Base-by-base conservation (phyloP, 2,113 vertebrate species). In the Apteryx owenii region DNA sequence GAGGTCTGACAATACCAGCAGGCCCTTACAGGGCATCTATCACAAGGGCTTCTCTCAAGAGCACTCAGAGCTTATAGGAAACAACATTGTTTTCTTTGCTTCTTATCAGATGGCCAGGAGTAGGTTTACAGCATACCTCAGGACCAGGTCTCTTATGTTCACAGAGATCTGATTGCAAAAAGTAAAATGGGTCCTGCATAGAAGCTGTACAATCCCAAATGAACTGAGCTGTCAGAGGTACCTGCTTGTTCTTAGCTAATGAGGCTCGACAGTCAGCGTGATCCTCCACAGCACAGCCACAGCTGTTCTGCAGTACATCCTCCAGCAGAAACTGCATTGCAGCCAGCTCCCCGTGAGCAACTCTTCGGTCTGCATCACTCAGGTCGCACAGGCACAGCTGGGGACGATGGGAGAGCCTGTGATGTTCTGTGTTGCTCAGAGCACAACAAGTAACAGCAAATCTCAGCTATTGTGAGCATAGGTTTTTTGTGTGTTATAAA, bases 331-430 rank as follows among this genome's bases (percentile, higher is more conserved):
- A 97, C 3, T 97, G 97, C 76, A 98, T 89, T 3, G 94, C 93
- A 44, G 96, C 92, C 72, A 98, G 93, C n/a, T 98, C 98, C 6
- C 96, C 97, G 5, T 94, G 98, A 85, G 97, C 98, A 82, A 70
- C 97, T 81, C 90, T 96, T 86, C 61, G 60, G 62, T 98, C 97
- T 71, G 66, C 73, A 38, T 97, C 94, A 14, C 75, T 97, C 92
- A 98, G 96, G 8, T 96, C 94, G 62, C 98, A 98, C 42, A 98
- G 91, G 81, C 98, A 98, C 68, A 98, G 80, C 98, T 98, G 58
- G 70, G 93, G 73, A 51, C 36, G 31, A 71, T 92, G 77, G 33
- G 13, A 84, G 12, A 50, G 31, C 19, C 69, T 89, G 73, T 33
- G 77, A 90, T 77, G n/a, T 28, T 22, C 50, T 69, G 21, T 22